Evolutionary conservation across 2,113 vertebrate genomes (phyloP).

Genomic region (Butorides virescens): DNA sequence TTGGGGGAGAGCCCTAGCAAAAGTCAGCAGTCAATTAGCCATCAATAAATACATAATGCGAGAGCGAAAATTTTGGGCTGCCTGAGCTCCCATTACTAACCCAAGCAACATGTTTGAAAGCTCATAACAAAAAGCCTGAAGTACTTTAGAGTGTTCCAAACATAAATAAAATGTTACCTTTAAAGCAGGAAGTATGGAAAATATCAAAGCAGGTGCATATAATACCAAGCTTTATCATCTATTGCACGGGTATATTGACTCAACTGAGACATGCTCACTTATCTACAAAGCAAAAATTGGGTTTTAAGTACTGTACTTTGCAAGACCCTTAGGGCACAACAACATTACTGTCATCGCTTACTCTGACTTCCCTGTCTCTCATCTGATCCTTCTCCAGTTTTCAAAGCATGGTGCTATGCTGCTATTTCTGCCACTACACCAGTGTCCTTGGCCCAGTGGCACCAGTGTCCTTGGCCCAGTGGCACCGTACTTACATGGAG

Average conservation of each 20-base stretch:
- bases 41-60: neutral
- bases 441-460: neutral
- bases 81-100: neutral
- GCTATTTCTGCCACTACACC: neutral
- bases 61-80: neutral
- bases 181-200: slow-evolving; percentile 43
- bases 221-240: slow-evolving; percentile 50
- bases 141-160: neutral
- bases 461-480: neutral
- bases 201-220: slow-evolving; percentile 30
- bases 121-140: neutral
- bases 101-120: neutral
- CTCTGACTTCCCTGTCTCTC: neutral
- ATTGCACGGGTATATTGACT: slow-evolving; percentile 31
- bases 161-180: slow-evolving; percentile 28
- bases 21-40: slow-evolving; percentile 46
- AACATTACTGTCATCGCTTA: slow-evolving; percentile 56
- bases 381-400: neutral
- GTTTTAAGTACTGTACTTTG: slow-evolving; percentile 56
- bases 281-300: slow-evolving; percentile 64
- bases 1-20: neutral
- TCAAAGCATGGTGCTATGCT: neutral
- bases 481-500: neutral
- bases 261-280: slow-evolving; percentile 38
- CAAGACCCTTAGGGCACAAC: slow-evolving; percentile 49